These are phyloP conservation scores for Meloidogyne floridensis DNA, from an alignment of 1,140 invertebrate species.

Conservation along the genomic window DNA sequence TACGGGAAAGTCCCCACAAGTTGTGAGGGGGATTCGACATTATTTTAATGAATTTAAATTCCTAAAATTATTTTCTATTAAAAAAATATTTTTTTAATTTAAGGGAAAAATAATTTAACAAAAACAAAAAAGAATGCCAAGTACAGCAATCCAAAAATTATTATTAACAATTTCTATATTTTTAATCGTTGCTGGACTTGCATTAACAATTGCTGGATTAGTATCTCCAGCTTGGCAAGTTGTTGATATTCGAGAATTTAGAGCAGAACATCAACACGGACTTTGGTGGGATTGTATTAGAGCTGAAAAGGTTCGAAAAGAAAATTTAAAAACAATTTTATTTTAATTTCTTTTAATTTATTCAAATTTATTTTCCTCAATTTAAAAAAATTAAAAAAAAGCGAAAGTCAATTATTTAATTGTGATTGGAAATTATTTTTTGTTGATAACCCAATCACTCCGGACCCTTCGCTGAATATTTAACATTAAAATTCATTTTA, in stretches of 20 bases:
- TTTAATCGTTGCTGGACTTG: constrained; percentile 52
- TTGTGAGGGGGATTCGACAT: no score
- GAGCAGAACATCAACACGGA: constrained; percentile 64
- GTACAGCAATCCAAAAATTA: constrained; percentile 40
- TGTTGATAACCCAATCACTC: no score
- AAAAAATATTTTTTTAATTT: no score
- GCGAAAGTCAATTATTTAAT: no score
- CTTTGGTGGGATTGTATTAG: constrained; percentile 66
- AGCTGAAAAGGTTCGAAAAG: constrained; percentile 49
- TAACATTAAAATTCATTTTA: no score
- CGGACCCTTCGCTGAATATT: no score
- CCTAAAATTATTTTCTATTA: not conserved
- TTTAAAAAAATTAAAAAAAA: no score
- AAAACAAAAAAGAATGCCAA: constrained; percentile 11
- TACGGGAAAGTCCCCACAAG: no score
- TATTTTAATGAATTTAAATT: not conserved
- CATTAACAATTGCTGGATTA: constrained; percentile 55
- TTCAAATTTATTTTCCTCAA: no score
- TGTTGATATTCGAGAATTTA: constrained; percentile 63
- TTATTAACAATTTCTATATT: constrained; percentile 58
- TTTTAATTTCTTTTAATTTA: no score
- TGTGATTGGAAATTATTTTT: no score
- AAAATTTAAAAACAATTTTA: no score
- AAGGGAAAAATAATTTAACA: not conserved
- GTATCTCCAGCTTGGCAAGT: constrained; percentile 65